These are phyloP conservation scores for Eclectus roratus DNA, from an alignment of 2,113 vertebrate species.

Conservation along the genomic window DNA sequence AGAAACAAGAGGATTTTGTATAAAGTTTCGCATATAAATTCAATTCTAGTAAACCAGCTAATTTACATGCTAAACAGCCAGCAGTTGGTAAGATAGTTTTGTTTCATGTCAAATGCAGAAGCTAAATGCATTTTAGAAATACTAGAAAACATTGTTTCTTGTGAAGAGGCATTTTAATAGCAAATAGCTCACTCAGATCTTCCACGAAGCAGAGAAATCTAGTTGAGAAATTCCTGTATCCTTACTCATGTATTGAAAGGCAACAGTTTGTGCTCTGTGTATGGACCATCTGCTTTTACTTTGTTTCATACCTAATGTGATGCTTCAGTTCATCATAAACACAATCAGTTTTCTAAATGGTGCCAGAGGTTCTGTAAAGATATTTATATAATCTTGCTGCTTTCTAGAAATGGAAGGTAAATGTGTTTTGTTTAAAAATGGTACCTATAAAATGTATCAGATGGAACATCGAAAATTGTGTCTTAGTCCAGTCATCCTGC, in stretches of 20 bases:
- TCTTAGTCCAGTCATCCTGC: background rate
- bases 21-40: constrained; percentile 46
- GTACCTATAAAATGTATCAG: background rate
- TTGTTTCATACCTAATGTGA: background rate
- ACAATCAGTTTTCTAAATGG: constrained; percentile 42
- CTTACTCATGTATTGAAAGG: background rate
- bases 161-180: background rate
- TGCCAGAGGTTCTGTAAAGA: background rate
- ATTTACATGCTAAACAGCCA: constrained; percentile 24
- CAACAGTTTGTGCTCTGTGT: background rate
- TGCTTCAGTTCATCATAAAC: constrained; percentile 31
- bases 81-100: background rate
- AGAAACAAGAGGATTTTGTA: constrained; percentile 59
- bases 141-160: background rate
- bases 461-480: background rate
- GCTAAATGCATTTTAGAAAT: constrained; percentile 25
- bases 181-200: background rate
- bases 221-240: background rate
- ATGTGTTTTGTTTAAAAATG: background rate
- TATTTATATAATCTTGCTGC: background rate
- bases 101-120: constrained; percentile 8
- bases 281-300: constrained; percentile 37
- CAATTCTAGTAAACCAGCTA: constrained; percentile 42
- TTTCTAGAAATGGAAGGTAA: constrained; percentile 17
- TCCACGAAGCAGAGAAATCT: background rate